These are phyloP conservation scores for Eurystomus gularis DNA, from an alignment of 2,113 vertebrate species.

Conservation along the genomic window DNA sequence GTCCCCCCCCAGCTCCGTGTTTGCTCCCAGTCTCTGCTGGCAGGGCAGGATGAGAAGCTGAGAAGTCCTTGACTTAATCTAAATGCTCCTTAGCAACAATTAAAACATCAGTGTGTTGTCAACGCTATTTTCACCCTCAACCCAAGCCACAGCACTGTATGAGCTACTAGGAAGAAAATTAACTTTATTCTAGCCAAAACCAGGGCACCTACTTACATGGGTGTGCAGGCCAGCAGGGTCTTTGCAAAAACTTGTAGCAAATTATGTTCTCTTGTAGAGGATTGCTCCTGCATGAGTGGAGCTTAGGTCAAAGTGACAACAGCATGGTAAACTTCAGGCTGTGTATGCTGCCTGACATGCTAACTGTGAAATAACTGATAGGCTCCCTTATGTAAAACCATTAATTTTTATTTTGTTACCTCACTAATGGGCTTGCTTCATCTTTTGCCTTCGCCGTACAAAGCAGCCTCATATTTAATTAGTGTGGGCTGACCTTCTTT, in stretches of 20 bases:
- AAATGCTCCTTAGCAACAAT: too few species aligned
- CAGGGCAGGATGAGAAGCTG: neutral
- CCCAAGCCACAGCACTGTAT: neutral
- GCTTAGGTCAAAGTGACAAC: neutral
- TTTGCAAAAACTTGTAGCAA: too few species aligned
- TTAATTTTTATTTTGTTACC: constrained; percentile 59
- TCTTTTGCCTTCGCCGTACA: constrained; percentile 29
- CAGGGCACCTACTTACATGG: too few species aligned
- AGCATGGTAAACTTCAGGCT: neutral
- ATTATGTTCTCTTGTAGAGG: too few species aligned
- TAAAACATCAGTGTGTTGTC: neutral
- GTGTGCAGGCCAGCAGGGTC: too few species aligned
- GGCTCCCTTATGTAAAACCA: neutral
- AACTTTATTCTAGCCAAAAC: too few species aligned
- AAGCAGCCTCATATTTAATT: constrained; percentile 58
- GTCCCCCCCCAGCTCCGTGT: too few species aligned
- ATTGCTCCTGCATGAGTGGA: too few species aligned
- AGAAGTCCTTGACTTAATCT: neutral
- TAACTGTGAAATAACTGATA: constrained; percentile 34
- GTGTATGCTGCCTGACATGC: neutral
- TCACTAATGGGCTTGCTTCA: constrained; percentile 54
- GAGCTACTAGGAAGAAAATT: neutral
- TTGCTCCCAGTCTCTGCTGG: too few species aligned
- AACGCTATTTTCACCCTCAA: neutral
- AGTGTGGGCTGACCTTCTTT: constrained; percentile 65